Conservation (phyloP, 2,888 invertebrate genomes). For the Thecophora atra region DNA sequence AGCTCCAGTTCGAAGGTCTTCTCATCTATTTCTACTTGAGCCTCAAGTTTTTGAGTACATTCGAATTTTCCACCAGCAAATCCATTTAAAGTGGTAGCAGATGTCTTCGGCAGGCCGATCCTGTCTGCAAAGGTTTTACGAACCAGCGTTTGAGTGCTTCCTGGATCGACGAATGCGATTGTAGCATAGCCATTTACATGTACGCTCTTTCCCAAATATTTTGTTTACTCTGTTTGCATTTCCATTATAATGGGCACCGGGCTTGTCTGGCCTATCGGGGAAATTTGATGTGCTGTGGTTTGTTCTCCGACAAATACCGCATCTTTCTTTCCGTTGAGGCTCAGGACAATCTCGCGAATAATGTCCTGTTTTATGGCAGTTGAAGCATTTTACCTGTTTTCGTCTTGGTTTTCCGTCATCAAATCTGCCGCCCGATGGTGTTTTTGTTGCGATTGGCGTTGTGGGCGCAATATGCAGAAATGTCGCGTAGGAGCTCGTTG, state of each 20-base stretch:
- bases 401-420: background rate
- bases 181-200: slow-evolving; percentile 24
- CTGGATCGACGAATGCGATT: slow-evolving; percentile 29
- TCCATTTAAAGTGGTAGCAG: slow-evolving; percentile 24
- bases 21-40: too few species aligned
- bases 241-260: background rate
- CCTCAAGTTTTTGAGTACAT: too few species aligned
- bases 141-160: slow-evolving; percentile 21
- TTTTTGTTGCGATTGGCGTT: slow-evolving; percentile 12
- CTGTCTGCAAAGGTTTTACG: slow-evolving; percentile 18
- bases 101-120: background rate
- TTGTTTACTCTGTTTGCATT: slow-evolving; percentile 17
- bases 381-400: slow-evolving; percentile 26
- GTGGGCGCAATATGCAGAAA: slow-evolving; percentile 33
- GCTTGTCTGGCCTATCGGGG: background rate
- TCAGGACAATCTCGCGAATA: slow-evolving; percentile 35
- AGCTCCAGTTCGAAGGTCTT: slow-evolving; percentile 16
- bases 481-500: slow-evolving; percentile 35
- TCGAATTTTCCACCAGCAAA: slow-evolving; percentile 40
- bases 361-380: slow-evolving; percentile 37
- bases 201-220: slow-evolving; percentile 28
- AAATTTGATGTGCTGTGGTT: slow-evolving; percentile 33
- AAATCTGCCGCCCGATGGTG: background rate
- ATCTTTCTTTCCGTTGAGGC: slow-evolving; percentile 36
- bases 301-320: slow-evolving; percentile 28